These are phyloP conservation scores for Mesocricetus auratus DNA, from an alignment of 2,113 vertebrate species.

Conservation along the genomic window DNA sequence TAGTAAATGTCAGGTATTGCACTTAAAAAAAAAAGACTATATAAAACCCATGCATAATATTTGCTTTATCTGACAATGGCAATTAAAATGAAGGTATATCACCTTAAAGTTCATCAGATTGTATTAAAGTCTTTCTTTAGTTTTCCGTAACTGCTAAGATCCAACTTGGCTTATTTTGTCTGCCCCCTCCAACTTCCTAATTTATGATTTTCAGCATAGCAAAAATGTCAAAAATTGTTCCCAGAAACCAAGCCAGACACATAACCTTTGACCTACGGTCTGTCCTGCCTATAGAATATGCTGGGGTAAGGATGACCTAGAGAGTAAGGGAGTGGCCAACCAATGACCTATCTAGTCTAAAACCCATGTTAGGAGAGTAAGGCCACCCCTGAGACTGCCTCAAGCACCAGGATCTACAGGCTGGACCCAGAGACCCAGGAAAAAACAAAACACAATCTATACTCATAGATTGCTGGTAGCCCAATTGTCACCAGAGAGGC, in stretches of 20 bases:
- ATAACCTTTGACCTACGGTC: not conserved
- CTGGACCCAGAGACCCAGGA: not conserved
- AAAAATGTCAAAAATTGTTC: not conserved
- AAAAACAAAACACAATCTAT: not conserved
- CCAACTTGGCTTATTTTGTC: not conserved
- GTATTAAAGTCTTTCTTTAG: not conserved
- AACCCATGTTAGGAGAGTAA: not conserved
- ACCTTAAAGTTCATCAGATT: not conserved
- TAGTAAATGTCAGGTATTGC: not conserved
- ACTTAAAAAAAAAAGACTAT: not conserved
- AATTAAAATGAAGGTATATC: not conserved
- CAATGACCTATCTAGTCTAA: not conserved
- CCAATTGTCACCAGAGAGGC: not conserved
- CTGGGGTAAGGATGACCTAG: not conserved
- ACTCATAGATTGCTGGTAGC: not conserved
- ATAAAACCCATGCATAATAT: not conserved
- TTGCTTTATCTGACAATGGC: conserved; percentile 2
- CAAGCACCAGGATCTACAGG: not conserved
- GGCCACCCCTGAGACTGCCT: not conserved
- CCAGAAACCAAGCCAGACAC: not conserved
- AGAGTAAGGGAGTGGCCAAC: not conserved
- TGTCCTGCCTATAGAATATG: not conserved
- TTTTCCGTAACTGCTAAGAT: not conserved
- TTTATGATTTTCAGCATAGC: not conserved
- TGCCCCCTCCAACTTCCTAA: not conserved